Base-by-base conservation (phyloP, 2,888 invertebrate species). In the Trichopoda pennipes region DNA sequence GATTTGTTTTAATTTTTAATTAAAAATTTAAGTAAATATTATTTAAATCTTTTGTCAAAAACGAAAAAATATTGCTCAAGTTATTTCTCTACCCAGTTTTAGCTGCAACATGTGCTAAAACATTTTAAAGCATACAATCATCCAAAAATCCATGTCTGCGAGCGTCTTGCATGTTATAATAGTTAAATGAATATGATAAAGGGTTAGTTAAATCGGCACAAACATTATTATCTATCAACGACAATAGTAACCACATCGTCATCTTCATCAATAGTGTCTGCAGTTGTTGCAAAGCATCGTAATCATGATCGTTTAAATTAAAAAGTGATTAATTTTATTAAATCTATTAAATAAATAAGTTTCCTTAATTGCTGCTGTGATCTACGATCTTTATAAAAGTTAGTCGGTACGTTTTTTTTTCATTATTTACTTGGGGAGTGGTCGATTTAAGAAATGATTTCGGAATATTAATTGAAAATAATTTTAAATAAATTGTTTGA, bases 181-280 rank as follows among this genome's bases (percentile, higher is more conserved):
- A 44, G 73, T 60, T 75, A 76, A 82, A 70, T 68, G 82, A 82
- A 72, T 79, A 73, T 82, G 79, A 82, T 79, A 82, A 82, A 82
- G 75, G 79, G 61, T 79, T 79, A 69, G 75, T 76, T 72, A 64
- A 82, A 79, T 82, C 75, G 56, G 68, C 82, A 82, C 82, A 51
- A 70, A 58, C 69, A 72, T 75, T 75, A 73, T 73, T 63, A 51
- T 73, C 35, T 69, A 69, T 77, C 49, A 70, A 70, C 66, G 35
- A 47, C 61, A 63, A 53, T 64, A 75, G 60, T 14, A 73, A 63
- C 63, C 28, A 63, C 74, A 42, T 60, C 70, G 55, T 61, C 75
- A 72, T 68, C 61, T 66, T 17, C 17, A 58, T 47, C 56, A 77
- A 12, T 42, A 55, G 17, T 21, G 51, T 14, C 1, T 66, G 58